Conservation (phyloP, 2,888 invertebrate genomes). For the Ochropacha duplaris region DNA sequence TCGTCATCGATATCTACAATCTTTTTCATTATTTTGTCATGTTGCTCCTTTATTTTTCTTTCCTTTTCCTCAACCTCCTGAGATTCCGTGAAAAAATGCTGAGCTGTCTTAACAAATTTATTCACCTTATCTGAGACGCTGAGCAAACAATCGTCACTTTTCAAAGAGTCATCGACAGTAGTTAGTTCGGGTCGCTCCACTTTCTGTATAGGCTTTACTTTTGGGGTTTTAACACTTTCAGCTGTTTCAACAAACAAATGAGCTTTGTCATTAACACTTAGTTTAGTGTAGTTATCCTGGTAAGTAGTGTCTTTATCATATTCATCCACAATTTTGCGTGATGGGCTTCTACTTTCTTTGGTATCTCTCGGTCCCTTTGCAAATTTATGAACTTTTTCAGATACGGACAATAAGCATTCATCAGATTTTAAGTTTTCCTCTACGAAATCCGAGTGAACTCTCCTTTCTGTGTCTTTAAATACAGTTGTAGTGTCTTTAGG, state of each 20-base stretch:
- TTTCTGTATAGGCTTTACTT: slow-evolving; percentile 60
- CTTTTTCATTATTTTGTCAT: slow-evolving; percentile 69
- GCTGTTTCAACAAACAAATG: slow-evolving; percentile 85
- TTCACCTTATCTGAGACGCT: slow-evolving; percentile 86
- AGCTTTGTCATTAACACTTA: slow-evolving; percentile 86
- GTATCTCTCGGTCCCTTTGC: slow-evolving; percentile 72
- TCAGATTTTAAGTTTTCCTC: slow-evolving; percentile 80
- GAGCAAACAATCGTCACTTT: slow-evolving; percentile 83
- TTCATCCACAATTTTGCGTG: slow-evolving; percentile 66
- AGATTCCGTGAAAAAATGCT: slow-evolving; percentile 73
- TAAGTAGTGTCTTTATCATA: slow-evolving; percentile 82
- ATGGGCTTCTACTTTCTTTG: slow-evolving; percentile 64
- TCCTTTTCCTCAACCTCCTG: slow-evolving; percentile 63
- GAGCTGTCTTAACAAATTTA: slow-evolving; percentile 85
- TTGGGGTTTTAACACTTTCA: slow-evolving; percentile 77
- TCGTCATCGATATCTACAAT: slow-evolving; percentile 55
- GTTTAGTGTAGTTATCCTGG: slow-evolving; percentile 73
- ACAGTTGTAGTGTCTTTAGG: slow-evolving; percentile 47
- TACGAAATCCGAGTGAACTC: slow-evolving; percentile 77
- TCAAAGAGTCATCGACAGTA: slow-evolving; percentile 82
- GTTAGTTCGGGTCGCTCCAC: slow-evolving; percentile 78
- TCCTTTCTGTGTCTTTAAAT: slow-evolving; percentile 61
- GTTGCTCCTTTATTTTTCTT: slow-evolving; percentile 67
- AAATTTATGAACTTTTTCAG: slow-evolving; percentile 87
- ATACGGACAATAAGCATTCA: slow-evolving; percentile 86